Evolutionary conservation across 2,888 invertebrate species (phyloP).

Genomic region (Archips xylosteana): DNA sequence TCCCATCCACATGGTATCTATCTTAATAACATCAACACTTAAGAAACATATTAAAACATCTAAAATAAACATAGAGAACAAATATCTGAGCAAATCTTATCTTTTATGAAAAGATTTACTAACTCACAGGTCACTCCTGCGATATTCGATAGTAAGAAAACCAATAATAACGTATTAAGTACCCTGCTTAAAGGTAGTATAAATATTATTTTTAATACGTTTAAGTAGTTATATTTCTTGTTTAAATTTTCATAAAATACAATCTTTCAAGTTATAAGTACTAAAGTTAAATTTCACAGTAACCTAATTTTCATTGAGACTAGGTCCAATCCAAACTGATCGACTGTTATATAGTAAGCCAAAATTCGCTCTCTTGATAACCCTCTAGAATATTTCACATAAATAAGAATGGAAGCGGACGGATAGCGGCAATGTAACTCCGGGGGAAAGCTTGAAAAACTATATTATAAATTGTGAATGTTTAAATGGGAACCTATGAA

Average conservation of each 20-base stretch:
- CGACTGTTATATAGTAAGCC: neutral
- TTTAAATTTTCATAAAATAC: neutral
- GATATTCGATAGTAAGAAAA: slow-evolving; percentile 6
- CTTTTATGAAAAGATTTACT: slow-evolving; percentile 9
- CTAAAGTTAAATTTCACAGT: slow-evolving; percentile 1
- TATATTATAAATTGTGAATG: neutral
- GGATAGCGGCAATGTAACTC: slow-evolving; percentile 21
- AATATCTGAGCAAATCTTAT: slow-evolving; percentile 6
- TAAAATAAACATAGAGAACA: neutral
- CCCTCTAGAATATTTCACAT: neutral
- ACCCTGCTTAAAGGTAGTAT: neutral
- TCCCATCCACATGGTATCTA: neutral
- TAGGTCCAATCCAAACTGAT: neutral
- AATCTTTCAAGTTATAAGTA: neutral
- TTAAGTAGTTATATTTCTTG: neutral
- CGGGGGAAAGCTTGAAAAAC: slow-evolving; percentile 4
- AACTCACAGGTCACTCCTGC: too few species aligned
- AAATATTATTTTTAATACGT: neutral
- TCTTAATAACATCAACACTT: slow-evolving; percentile 3
- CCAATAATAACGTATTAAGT: neutral
- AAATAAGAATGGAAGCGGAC: slow-evolving; percentile 35
- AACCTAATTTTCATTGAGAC: neutral
- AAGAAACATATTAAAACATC: neutral
- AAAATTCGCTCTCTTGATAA: neutral
- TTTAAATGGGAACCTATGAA: neutral